These are phyloP conservation scores for Mythimna vitellina DNA, from an alignment of 2,888 invertebrate genomes.

Conservation along the genomic window DNA sequence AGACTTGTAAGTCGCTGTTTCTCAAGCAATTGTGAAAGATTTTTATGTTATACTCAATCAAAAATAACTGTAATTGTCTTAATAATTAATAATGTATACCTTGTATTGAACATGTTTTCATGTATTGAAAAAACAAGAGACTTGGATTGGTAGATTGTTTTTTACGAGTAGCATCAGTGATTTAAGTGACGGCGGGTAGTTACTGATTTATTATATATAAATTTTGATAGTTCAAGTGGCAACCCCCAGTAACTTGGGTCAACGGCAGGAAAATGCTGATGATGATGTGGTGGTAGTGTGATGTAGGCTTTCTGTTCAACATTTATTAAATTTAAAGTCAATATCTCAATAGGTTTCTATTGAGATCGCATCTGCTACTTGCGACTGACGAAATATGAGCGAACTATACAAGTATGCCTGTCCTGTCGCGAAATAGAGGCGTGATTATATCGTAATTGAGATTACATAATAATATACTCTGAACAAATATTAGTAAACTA, in stretches of 20 bases:
- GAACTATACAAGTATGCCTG: not conserved
- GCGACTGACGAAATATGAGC: not conserved
- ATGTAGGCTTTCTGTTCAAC: no score
- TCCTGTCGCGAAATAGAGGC: not conserved
- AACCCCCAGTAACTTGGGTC: no score
- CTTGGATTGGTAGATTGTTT: slow-evolving; percentile 21
- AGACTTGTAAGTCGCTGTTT: slow-evolving; percentile 8
- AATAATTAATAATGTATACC: slow-evolving; percentile 13
- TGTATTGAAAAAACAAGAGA: slow-evolving; percentile 33
- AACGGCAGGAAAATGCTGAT: no score
- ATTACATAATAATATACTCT: not conserved
- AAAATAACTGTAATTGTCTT: slow-evolving; percentile 21
- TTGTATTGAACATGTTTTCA: slow-evolving; percentile 34
- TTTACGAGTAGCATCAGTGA: slow-evolving; percentile 1
- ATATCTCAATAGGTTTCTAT: not conserved
- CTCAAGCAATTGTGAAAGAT: slow-evolving; percentile 21
- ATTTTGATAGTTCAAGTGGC: no score
- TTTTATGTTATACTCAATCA: slow-evolving; percentile 33
- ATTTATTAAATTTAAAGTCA: not conserved
- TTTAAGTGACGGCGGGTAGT: slow-evolving; percentile 37
- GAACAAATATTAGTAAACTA: slow-evolving; percentile 8
- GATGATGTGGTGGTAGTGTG: no score
- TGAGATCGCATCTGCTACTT: not conserved
- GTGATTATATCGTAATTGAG: not conserved
- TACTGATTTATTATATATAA: not conserved